phyloP scores from a whole-genome alignment of 1,140 invertebrate species.

The Drosophila novamexicana region DNA sequence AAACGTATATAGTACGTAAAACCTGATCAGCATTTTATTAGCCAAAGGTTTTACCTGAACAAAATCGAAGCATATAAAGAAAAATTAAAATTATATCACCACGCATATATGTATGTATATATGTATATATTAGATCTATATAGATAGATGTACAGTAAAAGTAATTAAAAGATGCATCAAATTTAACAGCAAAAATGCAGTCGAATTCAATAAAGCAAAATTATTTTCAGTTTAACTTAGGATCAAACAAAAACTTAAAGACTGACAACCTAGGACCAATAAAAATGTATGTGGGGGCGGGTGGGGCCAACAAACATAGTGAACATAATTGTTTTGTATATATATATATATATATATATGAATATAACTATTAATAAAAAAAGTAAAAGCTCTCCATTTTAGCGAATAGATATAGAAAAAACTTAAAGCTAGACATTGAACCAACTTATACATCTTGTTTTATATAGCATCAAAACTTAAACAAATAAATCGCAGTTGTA shows the following conservation, averaged over 20 bases:
- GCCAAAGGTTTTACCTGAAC: constrained; percentile 53
- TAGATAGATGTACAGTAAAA: constrained; percentile 39
- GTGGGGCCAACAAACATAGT: constrained; percentile 52
- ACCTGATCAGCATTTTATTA: constrained; percentile 2
- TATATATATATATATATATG: constrained; percentile 21
- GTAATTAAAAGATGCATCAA: constrained; percentile 43
- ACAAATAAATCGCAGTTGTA: constrained; percentile 78
- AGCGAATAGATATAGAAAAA: constrained; percentile 32
- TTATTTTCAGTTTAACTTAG: constrained; percentile 24
- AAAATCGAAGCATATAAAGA: constrained; percentile 66
- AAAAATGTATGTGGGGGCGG: constrained; percentile 13
- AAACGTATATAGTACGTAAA: constrained; percentile 33
- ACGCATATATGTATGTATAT: constrained; percentile 62
- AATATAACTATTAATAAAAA: constrained; percentile 28
- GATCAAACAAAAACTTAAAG: constrained; percentile 60
- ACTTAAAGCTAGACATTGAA: constrained; percentile 73
- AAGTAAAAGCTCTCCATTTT: constrained; percentile 52
- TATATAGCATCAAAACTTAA: constrained; percentile 63
- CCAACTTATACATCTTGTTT: constrained; percentile 62
- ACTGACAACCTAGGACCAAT: constrained; percentile 62
- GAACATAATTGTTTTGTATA: constrained; percentile 27
- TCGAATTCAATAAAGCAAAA: constrained; percentile 15
- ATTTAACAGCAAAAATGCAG: constrained; percentile 21
- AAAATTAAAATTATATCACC: constrained; percentile 82
- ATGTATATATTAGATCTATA: constrained; percentile 36